Conservation (phyloP, 2,113 vertebrate species). For the Boulengeromyrus knoepffleri region DNA sequence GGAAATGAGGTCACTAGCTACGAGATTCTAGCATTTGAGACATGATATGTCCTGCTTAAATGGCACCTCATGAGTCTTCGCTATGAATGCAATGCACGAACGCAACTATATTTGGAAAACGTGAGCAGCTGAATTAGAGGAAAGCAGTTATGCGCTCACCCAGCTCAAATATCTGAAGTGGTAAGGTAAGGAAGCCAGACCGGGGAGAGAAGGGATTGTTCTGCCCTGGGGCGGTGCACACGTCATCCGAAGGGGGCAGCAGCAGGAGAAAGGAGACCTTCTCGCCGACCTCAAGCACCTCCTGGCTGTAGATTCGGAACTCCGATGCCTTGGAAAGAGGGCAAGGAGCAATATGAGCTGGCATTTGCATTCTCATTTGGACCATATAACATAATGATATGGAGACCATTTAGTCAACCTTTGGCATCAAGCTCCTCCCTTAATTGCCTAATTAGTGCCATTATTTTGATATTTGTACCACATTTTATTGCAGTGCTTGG, state of each 20-base stretch:
- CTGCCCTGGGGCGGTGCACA: slow-evolving; percentile 81
- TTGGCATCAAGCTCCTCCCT: background rate
- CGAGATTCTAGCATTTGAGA: background rate
- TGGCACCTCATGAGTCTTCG: background rate
- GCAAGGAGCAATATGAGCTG: slow-evolving; percentile 13
- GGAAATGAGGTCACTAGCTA: background rate
- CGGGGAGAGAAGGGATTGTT: slow-evolving; percentile 74
- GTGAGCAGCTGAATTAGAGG: background rate
- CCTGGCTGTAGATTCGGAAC: slow-evolving; percentile 82
- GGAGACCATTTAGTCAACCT: background rate
- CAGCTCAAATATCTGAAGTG: slow-evolving; percentile 83
- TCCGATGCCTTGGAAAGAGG: slow-evolving; percentile 65
- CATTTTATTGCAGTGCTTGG: background rate
- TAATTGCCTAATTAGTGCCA: background rate
- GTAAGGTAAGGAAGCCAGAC: slow-evolving; percentile 75
- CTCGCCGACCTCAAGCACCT: slow-evolving; percentile 79
- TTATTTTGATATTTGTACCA: background rate
- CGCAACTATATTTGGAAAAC: background rate
- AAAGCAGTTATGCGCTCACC: slow-evolving; percentile 52
- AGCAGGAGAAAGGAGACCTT: slow-evolving; percentile 80
- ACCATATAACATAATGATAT: background rate
- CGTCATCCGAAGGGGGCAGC: slow-evolving; percentile 76
- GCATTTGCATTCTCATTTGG: background rate
- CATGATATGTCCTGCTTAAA: background rate
- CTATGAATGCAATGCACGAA: background rate